Evolutionary conservation across 2,113 vertebrate genomes (phyloP), one percentile per base, ranked within the genome.

Genomic region (Falcunculus frontatus): DNA sequence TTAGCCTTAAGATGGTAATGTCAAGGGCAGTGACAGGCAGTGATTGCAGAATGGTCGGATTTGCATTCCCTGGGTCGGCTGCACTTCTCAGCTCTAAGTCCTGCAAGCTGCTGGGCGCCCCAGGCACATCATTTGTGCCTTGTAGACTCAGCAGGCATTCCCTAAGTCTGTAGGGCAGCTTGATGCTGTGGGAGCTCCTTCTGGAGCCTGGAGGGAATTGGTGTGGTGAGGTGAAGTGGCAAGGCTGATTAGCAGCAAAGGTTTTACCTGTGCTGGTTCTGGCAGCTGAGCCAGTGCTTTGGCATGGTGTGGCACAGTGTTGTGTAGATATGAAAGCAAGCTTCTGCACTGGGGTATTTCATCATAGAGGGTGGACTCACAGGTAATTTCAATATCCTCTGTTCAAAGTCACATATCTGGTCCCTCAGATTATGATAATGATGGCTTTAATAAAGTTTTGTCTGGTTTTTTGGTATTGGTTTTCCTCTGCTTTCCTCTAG

Each of bases 11-110:
- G 23, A 6, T 11, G 30, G 33, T 19, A 2, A 0, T 26, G 39
- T 49, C 32, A 4, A 16, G 55, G 70, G 49, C 30, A 53, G 47
- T 19, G 33, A 53, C 0, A 3, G 30, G 63, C 35, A 16, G 17
- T 3, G 49, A 9, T 7, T n/a, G 9, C 35, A 16, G 29, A 44
- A 19, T 0, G 5, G 33, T 9, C 21, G 4, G 21, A 29, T 84
- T 57, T 65, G 57, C 46, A 2, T 55, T 92, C 30, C 7, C 26
- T 21, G 5, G 3, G 3, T 35, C 1, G 4, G 39, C 53, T 87
- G 52, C 22, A 0, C 33, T 39, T 7, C 67, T 39, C 69, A 16
- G 3, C 8, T 49, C 0, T 7, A 9, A 53, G 17, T 11, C 22
- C 42, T 84, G 32, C 5, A 9, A 9, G 19, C 30, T 89, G 29